Conservation (phyloP, 2,113 vertebrate genomes). For the Eudyptes chrysolophus region DNA sequence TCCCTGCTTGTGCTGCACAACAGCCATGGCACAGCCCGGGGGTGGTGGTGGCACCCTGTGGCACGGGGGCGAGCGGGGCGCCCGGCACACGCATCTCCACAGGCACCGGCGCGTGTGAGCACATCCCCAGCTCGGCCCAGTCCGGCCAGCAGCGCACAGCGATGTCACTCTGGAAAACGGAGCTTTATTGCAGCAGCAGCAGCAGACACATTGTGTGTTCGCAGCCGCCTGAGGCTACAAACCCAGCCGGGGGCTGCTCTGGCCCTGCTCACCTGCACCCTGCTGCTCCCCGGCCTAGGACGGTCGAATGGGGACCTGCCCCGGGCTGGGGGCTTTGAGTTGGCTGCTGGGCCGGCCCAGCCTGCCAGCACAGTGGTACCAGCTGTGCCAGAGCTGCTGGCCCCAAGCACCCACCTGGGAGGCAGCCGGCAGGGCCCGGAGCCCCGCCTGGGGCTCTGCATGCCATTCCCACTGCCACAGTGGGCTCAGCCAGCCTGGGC, state of each 20-base stretch:
- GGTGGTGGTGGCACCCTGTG: neutral
- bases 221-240: no score
- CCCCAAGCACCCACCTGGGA: neutral
- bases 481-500: neutral
- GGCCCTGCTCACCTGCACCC: rapidly evolving
- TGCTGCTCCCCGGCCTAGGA: no score
- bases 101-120: rapidly evolving
- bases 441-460: neutral
- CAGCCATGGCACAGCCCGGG: neutral
- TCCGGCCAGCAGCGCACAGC: rapidly evolving
- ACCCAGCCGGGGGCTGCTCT: neutral
- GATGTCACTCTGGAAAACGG: rapidly evolving
- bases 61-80: rapidly evolving
- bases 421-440: neutral
- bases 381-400: neutral
- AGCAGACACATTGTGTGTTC: rapidly evolving
- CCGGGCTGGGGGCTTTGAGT: neutral
- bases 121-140: neutral
- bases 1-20: neutral
- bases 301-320: neutral
- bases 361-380: neutral
- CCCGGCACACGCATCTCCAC: neutral
- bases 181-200: neutral
- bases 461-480: neutral
- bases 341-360: neutral